Evolutionary conservation across 1,140 invertebrate species (phyloP).

Genomic region (Goniozus legneri): DNA sequence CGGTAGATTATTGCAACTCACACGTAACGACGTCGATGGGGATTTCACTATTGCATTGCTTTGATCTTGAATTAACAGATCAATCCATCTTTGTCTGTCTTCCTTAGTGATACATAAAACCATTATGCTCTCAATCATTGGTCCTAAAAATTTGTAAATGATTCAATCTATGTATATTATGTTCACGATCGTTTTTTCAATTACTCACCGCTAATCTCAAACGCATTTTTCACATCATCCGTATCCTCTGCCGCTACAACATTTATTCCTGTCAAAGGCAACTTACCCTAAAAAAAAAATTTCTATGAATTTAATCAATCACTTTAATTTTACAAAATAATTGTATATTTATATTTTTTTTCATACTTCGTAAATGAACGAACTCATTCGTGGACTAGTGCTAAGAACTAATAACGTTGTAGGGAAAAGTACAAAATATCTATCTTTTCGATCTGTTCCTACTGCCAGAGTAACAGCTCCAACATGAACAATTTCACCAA

Average conservation of each 20-base stretch:
- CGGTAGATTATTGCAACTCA: conserved; percentile 52
- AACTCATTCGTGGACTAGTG: conserved; percentile 85
- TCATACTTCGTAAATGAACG: conserved; percentile 91
- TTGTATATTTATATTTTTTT: not conserved
- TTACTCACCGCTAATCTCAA: conserved; percentile 76
- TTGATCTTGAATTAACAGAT: conserved; percentile 67
- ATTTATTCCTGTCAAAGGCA: conserved; percentile 80
- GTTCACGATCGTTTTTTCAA: not conserved
- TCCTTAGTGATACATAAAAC: conserved; percentile 81
- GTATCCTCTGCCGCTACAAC: conserved; percentile 75
- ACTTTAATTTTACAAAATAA: conserved; percentile 4
- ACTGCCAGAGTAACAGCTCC: conserved; percentile 77
- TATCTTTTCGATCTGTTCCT: conserved; percentile 73
- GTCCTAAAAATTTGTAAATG: conserved; percentile 56
- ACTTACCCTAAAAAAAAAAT: conserved; percentile 70
- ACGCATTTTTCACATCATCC: conserved; percentile 80
- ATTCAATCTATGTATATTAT: not conserved
- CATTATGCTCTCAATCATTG: conserved; percentile 84
- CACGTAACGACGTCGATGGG: conserved; percentile 45
- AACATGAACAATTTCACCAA: conserved; percentile 81
- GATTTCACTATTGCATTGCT: conserved; percentile 46
- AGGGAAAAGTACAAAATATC: conserved; percentile 90
- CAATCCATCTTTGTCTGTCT: conserved; percentile 85
- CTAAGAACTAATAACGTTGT: conserved; percentile 84
- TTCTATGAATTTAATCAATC: not conserved